phyloP scores from a whole-genome alignment of 2,113 vertebrate genomes.

The Hippocampus abdominalis region DNA sequence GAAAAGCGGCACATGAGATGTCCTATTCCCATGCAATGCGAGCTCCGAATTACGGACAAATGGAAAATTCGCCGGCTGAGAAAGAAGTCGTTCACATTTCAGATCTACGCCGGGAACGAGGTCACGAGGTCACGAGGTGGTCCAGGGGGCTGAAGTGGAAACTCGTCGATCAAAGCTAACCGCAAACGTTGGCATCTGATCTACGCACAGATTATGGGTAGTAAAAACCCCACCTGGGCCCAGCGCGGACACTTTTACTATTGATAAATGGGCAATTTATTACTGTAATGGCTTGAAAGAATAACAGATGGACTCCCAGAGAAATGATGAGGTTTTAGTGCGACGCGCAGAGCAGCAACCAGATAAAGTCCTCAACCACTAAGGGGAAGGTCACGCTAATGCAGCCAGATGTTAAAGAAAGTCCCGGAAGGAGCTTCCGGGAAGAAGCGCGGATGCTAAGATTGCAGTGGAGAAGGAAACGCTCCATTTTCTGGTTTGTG shows the following conservation, averaged over 20 bases:
- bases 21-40: too few species aligned
- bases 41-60: too few species aligned
- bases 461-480: not conserved
- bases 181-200: not conserved
- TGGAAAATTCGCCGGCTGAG: too few species aligned
- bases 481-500: slow-evolving; percentile 14
- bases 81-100: not conserved
- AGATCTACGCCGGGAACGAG: not conserved
- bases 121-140: too few species aligned
- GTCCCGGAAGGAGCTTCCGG: slow-evolving; percentile 35
- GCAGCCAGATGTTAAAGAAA: slow-evolving; percentile 48
- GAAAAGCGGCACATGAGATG: not conserved
- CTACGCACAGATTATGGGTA: not conserved
- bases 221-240: not conserved
- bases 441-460: slow-evolving; percentile 11
- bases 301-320: not conserved
- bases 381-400: slow-evolving; percentile 46
- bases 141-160: not conserved
- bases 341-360: not conserved
- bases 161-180: not conserved
- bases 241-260: not conserved
- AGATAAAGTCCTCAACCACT: slow-evolving; percentile 31
- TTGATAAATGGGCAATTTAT: not conserved
- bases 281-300: not conserved
- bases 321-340: not conserved